Evolutionary conservation across 2,797 vertebrate species (phyloP), one percentile per base, ranked within the genome.

Genomic region (Sebastolobus alascanus): DNA sequence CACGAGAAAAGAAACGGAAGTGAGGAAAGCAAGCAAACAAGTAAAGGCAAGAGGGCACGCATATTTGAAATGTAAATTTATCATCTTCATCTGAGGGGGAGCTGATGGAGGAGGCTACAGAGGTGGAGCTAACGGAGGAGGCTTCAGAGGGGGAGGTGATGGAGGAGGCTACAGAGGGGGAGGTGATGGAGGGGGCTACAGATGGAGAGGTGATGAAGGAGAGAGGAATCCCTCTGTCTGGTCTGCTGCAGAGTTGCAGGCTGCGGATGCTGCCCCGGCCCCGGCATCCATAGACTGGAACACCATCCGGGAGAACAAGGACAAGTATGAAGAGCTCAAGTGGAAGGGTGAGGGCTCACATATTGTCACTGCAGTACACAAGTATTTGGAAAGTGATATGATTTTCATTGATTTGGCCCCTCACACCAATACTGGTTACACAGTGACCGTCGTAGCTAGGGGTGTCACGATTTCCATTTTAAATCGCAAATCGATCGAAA

Each of bases 301-400:
- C 9, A 77, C 87, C 46, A 86, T 99, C 83, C 94, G 97, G 81
- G 94, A 97, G 90, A 97, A 98, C 90, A 95, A 86, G 79, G 90
- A 94, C 1, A 97, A 97, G 92, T 98, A 97, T 79, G 96, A 95
- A 76, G 93, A 95, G 75, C 94, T 97, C 80, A 99, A 99, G 83
- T 99, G 98, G 98, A 95, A 96, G 93, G 98, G 98, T 99, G 86
- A 93, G 85, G 31, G 1, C 11, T 43, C 14, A 0, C 6, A 29
- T 46, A 3, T 8, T 43, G 1, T n/a, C 5, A 31, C 35, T 43
- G 12, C 20, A 35, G 29, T 33, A 20, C 9, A 46, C 10, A 50
- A 12, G 11, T 33, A 29, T 60, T 69, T 46, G 6, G 6, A 37
- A 54, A 35, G 12, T 55, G 4, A 59, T 37, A 1, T 13, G 2